Evolutionary conservation across 2,797 vertebrate genomes (phyloP), one percentile per base, ranked within the genome.

Genomic region (Carcharodon carcharias): DNA sequence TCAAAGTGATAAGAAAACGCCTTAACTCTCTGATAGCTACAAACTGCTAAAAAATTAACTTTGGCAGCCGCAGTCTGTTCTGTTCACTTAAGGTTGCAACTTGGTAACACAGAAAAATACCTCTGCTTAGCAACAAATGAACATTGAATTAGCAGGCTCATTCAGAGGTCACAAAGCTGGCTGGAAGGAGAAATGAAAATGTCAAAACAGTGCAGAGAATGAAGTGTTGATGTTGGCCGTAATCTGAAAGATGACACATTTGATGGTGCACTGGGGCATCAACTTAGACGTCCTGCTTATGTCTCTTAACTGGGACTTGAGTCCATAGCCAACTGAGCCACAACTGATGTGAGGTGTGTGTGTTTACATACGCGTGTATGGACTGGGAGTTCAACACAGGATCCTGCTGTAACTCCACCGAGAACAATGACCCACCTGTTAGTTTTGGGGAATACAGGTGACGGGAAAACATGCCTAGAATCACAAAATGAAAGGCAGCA

Each of bases 101-200:
- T 93, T 93, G n/a, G 1, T 35, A 93, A 93, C 61, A 93, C 8
- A 65, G 61, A 92, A 92, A 92, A 92, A 18, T 92, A 18, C 8
- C 14, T 11, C 14, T 92, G 35, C n/a, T 92, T 63, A 31, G 16
- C 31, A 61, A n/a, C 89, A 63, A n/a, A 6, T 18, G 31, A 63
- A 77, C 28, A 28, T 7, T 61, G 16, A 92, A n/a, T 61, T 92
- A 61, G 89, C 89, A 16, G n/a, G 26, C 56, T 35, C 58, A 61
- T 63, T 92, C 89, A 92, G 58, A 63, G 16, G 89, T 35, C 31
- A 35, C 28, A 6, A 92, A 35, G 14, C 35, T 18, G 35, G 14
- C 31, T 8, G 89, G 89, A 61, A 18, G 56, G 56, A 92, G 45
- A 92, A 92, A 92, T 92, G 12, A 92, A 92, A 92, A 92, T 92